Evolutionary conservation across 1,140 invertebrate genomes (phyloP).

Genomic region (Lepidostoma basale): DNA sequence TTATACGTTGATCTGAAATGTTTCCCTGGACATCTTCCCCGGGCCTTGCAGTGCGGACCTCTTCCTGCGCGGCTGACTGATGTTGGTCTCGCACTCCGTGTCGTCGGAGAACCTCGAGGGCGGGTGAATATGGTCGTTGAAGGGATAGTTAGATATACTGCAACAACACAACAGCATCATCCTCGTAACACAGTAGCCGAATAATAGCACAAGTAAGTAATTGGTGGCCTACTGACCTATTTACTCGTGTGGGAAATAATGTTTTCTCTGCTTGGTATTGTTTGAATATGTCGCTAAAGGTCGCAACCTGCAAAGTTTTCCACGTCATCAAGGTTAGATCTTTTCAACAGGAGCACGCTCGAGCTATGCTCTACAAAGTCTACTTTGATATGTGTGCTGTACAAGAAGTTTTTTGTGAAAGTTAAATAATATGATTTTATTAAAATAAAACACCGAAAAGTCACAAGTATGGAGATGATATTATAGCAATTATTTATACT

Average conservation of each 20-base stretch:
- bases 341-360: not conserved
- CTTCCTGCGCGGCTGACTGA: constrained; percentile 58
- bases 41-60: constrained; percentile 52
- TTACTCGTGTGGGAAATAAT: constrained; percentile 43
- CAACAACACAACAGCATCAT: constrained; percentile 41
- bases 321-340: not conserved
- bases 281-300: constrained; percentile 46
- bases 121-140: constrained; percentile 76
- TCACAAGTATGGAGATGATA: no score
- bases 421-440: no score
- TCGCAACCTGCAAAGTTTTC: constrained; percentile 44
- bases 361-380: no score
- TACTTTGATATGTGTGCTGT: no score
- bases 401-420: no score
- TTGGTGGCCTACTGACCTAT: constrained; percentile 40
- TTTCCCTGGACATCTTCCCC: constrained; percentile 65
- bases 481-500: no score
- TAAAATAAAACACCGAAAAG: no score
- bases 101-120: constrained; percentile 75
- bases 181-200: not conserved
- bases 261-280: constrained; percentile 44
- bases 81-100: constrained; percentile 61
- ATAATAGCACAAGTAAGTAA: constrained; percentile 30
- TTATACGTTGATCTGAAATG: constrained; percentile 74
- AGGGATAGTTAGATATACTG: constrained; percentile 75